Conservation (phyloP, 1,140 invertebrate species). For the Formica selysi region DNA sequence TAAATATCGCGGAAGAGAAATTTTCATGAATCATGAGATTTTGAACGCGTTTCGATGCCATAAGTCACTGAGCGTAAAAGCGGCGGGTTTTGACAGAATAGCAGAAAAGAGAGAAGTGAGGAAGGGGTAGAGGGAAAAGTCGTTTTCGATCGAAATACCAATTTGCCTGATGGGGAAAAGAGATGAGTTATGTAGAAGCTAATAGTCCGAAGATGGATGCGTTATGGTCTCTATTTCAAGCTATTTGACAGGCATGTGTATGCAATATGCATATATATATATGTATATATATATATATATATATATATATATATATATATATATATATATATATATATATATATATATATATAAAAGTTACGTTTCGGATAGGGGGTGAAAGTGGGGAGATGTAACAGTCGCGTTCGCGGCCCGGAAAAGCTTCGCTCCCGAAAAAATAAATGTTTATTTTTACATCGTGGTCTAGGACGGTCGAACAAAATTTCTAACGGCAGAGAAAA, state of each 20-base stretch:
- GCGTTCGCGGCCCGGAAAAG: slow-evolving; percentile 27
- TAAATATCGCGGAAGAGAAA: slow-evolving; percentile 50
- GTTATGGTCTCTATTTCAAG: slow-evolving; percentile 60
- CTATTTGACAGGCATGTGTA: slow-evolving; percentile 61
- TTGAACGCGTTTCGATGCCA: slow-evolving; percentile 53
- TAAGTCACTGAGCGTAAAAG: slow-evolving; percentile 72
- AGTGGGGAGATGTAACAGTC: slow-evolving; percentile 16
- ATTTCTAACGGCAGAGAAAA: slow-evolving; percentile 74
- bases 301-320: slow-evolving; percentile 38
- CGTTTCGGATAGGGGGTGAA: slow-evolving; percentile 11
- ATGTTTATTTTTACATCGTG: slow-evolving; percentile 67
- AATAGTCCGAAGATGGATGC: slow-evolving; percentile 74
- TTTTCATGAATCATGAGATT: slow-evolving; percentile 69
- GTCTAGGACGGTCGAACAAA: slow-evolving; percentile 62
- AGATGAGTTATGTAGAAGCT: slow-evolving; percentile 75
- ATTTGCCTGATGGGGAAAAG: slow-evolving; percentile 75
- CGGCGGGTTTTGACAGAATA: slow-evolving; percentile 71
- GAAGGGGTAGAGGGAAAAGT: slow-evolving; percentile 47
- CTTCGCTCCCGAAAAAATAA: slow-evolving; percentile 27
- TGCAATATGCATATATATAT: slow-evolving; percentile 43
- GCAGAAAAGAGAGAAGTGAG: neutral
- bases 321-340: neutral
- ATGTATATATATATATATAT: slow-evolving; percentile 33
- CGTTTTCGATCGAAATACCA: slow-evolving; percentile 67
- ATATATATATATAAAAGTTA: slow-evolving; percentile 48